Base-by-base conservation (phyloP, 1,140 invertebrate genomes). In the Diuraphis noxia region DNA sequence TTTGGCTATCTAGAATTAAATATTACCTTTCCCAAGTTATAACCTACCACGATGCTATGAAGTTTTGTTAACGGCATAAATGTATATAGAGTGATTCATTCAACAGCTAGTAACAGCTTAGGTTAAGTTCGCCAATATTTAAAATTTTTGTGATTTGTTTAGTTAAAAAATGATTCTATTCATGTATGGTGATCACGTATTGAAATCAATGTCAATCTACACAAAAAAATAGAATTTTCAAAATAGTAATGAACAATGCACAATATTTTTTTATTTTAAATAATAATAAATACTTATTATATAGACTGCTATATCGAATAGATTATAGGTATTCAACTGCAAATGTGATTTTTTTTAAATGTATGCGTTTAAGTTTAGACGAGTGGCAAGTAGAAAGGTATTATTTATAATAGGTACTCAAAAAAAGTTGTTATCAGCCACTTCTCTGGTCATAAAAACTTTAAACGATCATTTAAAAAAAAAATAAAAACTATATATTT, bases 41-140 rank as follows among this genome's bases (percentile, higher is more conserved):
- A n/a, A n/a, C 13, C n/a, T 63, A 63, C 30, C 10, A 63, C 5
- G 13, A 63, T 63, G 3, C 6, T n/a, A 63, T 63, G n/a, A 2
- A 13, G 25, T 63, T 56, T 25, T 9, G 2, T 56, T 10, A 30
- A 56, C 30, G 8, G 2, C 25, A 56, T 56, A 10, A 30, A 56
- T 56, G 25, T 56, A 13, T 17, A 63, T 2, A 10, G 56, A 63
- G 56, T n/a, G 30, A 30, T n/a, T n/a, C 30, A n/a, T 56, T 56
- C 10, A 56, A 56, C 25, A 56, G 3, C 10, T 5, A 0, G 13
- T n/a, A 63, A n/a, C 30, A n/a, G 56, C 4, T n/a, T 30, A 63
- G 1, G 0, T 10, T n/a, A n/a, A n/a, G n/a, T n/a, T n/a, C 4
- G n/a, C 30, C 10, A n/a, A n/a, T 63, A n/a, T 63, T 4, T 6